Conservation (phyloP, 2,888 invertebrate species). For the Agriopis marginaria region DNA sequence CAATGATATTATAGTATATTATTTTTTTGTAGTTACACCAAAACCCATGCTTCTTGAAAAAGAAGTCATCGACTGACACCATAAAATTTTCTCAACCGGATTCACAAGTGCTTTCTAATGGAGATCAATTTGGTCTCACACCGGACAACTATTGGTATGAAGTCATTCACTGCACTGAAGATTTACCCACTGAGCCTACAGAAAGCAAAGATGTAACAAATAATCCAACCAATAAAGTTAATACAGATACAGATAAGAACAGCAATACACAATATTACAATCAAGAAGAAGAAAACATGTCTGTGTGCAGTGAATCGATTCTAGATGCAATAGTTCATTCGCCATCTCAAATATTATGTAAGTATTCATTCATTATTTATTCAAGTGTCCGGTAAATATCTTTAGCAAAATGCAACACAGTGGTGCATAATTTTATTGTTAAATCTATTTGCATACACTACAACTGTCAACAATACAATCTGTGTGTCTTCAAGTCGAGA, state of each 20-base stretch:
- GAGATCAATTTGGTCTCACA: constrained; percentile 84
- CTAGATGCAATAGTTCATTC: constrained; percentile 46
- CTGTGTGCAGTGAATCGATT: constrained; percentile 5
- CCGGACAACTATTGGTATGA: constrained; percentile 69
- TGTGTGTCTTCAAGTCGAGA: too few relatives aligned
- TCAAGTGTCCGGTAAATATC: too few relatives aligned
- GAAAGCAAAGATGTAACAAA: constrained; percentile 27
- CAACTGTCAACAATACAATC: too few relatives aligned
- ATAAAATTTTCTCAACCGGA: constrained; percentile 68
- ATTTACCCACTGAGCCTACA: constrained; percentile 18
- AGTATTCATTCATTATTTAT: constrained; percentile 37
- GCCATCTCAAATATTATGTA: constrained; percentile 57
- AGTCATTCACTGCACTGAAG: constrained; percentile 12
- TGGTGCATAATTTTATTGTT: too few relatives aligned
- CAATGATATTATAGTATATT: too few relatives aligned
- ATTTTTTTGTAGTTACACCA: constrained; percentile 77
- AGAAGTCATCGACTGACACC: constrained; percentile 56
- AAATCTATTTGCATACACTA: too few relatives aligned
- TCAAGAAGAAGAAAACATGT: constrained; percentile 9
- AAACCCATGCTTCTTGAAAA: constrained; percentile 84
- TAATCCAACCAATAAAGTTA: constrained; percentile 26
- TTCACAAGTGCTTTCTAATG: constrained; percentile 64
- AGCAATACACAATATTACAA: constrained; percentile 7
- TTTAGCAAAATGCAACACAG: too few relatives aligned
- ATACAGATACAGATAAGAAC: not conserved